These are phyloP conservation scores for Microctenopoma stevenorrisi DNA, from an alignment of 2,797 vertebrate species.

Conservation along the genomic window DNA sequence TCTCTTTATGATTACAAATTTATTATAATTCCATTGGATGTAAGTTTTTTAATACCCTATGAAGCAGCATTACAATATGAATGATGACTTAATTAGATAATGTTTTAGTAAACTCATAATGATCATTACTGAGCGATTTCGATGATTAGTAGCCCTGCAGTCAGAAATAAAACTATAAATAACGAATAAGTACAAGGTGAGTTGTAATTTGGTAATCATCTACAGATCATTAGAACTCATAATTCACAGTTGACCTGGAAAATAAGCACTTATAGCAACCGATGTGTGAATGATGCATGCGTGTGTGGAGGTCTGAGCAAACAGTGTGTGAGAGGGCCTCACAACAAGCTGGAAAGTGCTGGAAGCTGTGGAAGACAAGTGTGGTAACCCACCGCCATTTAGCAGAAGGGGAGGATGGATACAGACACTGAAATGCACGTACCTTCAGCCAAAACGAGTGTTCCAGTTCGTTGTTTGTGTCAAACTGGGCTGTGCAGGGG, in stretches of 20 bases:
- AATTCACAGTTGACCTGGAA: conserved; percentile 49
- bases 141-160: conserved; percentile 22
- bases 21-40: conserved; percentile 44
- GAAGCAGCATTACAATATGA: conserved; percentile 46
- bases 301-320: conserved; percentile 19
- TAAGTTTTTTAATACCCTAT: conserved; percentile 46
- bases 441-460: conserved; percentile 91
- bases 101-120: conserved; percentile 48
- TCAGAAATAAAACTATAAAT: conserved; percentile 41
- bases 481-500: conserved; percentile 82
- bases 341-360: conserved; percentile 39
- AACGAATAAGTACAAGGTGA: conserved; percentile 29
- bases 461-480: conserved; percentile 69
- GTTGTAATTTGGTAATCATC: conserved; percentile 53
- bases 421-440: conserved; percentile 20
- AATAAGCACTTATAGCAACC: conserved; percentile 42
- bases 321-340: conserved; percentile 29
- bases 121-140: conserved; percentile 32
- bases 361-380: conserved; percentile 43
- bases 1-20: conserved; percentile 25
- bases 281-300: conserved; percentile 46
- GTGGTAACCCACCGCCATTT: conserved; percentile 43
- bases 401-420: conserved; percentile 33
- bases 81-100: conserved; percentile 50
- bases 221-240: conserved; percentile 57